phyloP scores from a whole-genome alignment of 2,797 vertebrate genomes.

The Tangara arthus region DNA sequence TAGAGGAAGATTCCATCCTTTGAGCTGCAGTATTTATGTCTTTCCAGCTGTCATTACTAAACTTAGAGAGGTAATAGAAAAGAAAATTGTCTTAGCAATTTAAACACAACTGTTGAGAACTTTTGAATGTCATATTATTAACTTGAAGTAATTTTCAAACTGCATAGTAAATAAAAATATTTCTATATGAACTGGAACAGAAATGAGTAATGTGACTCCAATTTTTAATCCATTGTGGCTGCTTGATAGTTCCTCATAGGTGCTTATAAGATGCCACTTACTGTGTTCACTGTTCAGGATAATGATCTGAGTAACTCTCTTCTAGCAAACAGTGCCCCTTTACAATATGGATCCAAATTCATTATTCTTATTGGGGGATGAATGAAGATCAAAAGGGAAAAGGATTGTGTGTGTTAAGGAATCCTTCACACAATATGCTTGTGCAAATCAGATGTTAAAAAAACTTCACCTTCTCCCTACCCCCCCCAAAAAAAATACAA shows the following conservation, averaged over 20 bases:
- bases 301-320: neutral
- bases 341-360: neutral
- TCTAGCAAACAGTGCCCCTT: neutral
- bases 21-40: neutral
- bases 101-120: neutral
- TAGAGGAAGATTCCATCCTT: neutral
- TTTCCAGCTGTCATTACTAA: neutral
- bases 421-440: neutral
- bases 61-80: neutral
- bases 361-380: neutral
- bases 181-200: neutral
- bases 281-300: neutral
- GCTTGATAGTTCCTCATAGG: neutral
- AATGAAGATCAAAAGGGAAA: neutral
- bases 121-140: neutral
- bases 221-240: neutral
- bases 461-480: fast-evolving
- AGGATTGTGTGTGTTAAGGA: neutral
- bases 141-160: neutral
- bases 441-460: neutral
- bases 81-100: neutral
- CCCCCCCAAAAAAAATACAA: fast-evolving
- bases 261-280: neutral
- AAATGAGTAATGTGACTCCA: neutral
- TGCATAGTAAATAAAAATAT: neutral